These are phyloP conservation scores for Chaunax sp. DNA, from an alignment of 2,797 vertebrate species.

Conservation along the genomic window DNA sequence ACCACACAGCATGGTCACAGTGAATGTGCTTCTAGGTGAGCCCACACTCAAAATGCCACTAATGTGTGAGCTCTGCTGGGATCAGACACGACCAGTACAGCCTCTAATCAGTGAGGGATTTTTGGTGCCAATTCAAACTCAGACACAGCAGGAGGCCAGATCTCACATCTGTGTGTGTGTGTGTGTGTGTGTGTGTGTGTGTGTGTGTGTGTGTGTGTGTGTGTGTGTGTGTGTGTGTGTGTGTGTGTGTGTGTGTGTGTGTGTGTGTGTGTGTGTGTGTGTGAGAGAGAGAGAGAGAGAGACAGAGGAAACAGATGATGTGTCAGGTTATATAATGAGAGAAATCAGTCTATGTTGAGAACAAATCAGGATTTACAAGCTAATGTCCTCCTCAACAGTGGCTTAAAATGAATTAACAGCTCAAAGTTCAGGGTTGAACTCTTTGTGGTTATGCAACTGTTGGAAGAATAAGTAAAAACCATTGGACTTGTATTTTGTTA, in stretches of 20 bases:
- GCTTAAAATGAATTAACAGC: not conserved
- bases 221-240: no score
- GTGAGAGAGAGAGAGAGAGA: not conserved
- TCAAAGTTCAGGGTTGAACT: slow-evolving; percentile 1
- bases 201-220: no score
- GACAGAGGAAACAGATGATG: not conserved
- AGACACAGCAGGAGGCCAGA: slow-evolving; percentile 24
- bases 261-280: no score
- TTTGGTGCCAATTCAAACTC: slow-evolving; percentile 37
- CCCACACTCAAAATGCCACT: slow-evolving; percentile 26
- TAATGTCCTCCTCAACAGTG: not conserved
- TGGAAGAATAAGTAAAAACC: not conserved
- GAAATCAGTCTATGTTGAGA: slow-evolving; percentile 1
- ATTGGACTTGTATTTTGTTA: no score
- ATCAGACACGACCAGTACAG: slow-evolving; percentile 13
- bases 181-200: no score
- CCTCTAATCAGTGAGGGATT: slow-evolving; percentile 35
- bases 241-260: no score
- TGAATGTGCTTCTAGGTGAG: slow-evolving; percentile 47
- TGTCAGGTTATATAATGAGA: slow-evolving; percentile 6
- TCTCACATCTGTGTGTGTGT: no score
- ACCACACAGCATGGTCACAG: slow-evolving; percentile 44
- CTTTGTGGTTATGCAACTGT: not conserved
- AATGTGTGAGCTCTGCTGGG: slow-evolving; percentile 34
- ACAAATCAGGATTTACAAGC: slow-evolving; percentile 8